Evolutionary conservation across 2,113 vertebrate genomes (phyloP).

Genomic region (Tupaia tana): DNA sequence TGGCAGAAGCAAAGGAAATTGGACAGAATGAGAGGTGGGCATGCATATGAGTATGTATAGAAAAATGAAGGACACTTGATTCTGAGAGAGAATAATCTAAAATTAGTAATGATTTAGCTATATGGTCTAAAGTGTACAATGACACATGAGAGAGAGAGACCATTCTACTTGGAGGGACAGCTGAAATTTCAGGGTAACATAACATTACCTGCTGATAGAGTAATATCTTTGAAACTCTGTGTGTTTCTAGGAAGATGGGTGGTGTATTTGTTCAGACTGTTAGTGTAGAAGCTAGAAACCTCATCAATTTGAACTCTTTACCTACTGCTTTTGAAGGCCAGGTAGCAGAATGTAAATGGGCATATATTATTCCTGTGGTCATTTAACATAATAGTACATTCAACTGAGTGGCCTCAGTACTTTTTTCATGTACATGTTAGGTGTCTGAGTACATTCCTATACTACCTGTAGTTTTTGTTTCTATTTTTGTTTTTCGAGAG

Average conservation of each 20-base stretch:
- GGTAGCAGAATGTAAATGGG: slow-evolving; percentile 3
- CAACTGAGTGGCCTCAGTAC: slow-evolving; percentile 14
- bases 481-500: not conserved
- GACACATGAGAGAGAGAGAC: not conserved
- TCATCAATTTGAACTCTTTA: slow-evolving; percentile 48
- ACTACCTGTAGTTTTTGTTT: not conserved
- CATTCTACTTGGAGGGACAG: not conserved
- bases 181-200: slow-evolving; percentile 42
- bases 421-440: slow-evolving; percentile 42
- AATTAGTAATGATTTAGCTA: slow-evolving; percentile 13
- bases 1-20: slow-evolving; percentile 25
- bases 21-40: not conserved
- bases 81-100: slow-evolving; percentile 31
- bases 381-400: slow-evolving; percentile 24
- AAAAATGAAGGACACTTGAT: slow-evolving; percentile 51
- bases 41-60: not conserved
- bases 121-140: slow-evolving; percentile 13
- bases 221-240: slow-evolving; percentile 50
- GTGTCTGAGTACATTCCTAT: slow-evolving; percentile 8
- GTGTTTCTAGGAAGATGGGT: slow-evolving; percentile 60
- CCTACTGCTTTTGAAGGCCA: slow-evolving; percentile 38
- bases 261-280: slow-evolving; percentile 67
- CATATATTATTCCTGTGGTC: not conserved
- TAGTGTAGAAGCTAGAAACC: slow-evolving; percentile 51
- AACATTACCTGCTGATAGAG: slow-evolving; percentile 61